Conservation (phyloP, 2,888 invertebrate species). For the Scaptomyza polygonia region DNA sequence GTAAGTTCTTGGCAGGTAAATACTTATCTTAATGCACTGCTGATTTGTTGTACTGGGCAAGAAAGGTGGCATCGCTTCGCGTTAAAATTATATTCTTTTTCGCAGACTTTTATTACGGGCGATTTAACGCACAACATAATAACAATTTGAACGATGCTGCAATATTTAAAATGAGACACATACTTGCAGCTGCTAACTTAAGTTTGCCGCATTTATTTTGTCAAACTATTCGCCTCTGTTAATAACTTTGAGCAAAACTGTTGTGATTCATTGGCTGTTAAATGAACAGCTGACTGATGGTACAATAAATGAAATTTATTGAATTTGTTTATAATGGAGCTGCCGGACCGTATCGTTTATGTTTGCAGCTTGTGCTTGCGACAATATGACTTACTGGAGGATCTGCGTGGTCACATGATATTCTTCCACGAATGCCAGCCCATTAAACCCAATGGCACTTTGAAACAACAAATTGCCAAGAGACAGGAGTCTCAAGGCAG, state of each 20-base stretch:
- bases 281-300: conserved; percentile 31
- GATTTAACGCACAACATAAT: no score
- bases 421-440: conserved; percentile 74
- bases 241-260: conserved; percentile 10
- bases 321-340: conserved; percentile 13
- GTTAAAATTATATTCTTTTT: background rate
- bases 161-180: background rate
- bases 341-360: conserved; percentile 56
- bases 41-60: background rate
- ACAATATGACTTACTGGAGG: conserved; percentile 72
- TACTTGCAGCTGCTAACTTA: background rate
- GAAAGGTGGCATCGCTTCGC: conserved; percentile 22
- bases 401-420: conserved; percentile 82
- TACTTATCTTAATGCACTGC: background rate
- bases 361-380: conserved; percentile 79
- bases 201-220: background rate
- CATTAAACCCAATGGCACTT: conserved; percentile 27
- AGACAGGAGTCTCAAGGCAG: background rate
- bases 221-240: background rate
- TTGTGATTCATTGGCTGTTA: conserved; percentile 2
- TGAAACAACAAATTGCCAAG: background rate
- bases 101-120: background rate
- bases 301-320: background rate
- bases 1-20: conserved; percentile 27
- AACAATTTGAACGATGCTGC: background rate